Evolutionary conservation across 2,113 vertebrate species (phyloP), one percentile per base, ranked within the genome.

Genomic region (Equus przewalskii): DNA sequence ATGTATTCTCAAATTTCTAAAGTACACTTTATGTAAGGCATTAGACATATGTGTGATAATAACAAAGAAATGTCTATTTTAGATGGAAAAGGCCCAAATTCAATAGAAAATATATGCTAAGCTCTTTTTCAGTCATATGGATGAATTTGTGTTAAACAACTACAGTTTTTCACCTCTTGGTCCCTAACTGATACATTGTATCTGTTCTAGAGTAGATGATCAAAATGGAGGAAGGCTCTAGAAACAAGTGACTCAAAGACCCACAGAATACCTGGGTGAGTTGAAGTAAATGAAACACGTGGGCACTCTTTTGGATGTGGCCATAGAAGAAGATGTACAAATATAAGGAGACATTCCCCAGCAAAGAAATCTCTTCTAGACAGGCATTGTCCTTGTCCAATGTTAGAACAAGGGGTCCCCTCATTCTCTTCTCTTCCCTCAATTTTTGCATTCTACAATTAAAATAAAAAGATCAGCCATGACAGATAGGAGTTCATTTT

Each of bases 401-500:
- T 72, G 28, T 51, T 51, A 51, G 26, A 58, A 44, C 22, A 28
- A 9, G 3, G 1, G 44, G 21, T 44, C 21, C 13, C 16, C 30
- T 36, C 0, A 1, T 36, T 80, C 54, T 51, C 7, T 33, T 70
- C 8, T 54, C 67, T 94, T 91, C 13, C 44, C 67, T 88, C 49
- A 51, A 18, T 84, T 70, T 72, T 30, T 91, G 2, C 54, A 49
- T 81, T 89, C 67, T 88, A 9, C 6, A 75, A 64, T 79, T 76
- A 60, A 85, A 91, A 65, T 67, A 16, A 90, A 94, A 83, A 60
- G 4, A 75, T 89, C 22, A 89, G 22, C 26, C 30, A 44, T 14
- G 64, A 33, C 28, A 91, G 14, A 93, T 24, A 78, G 26, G 9
- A 84, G 30, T 56, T 96, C 36, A 94, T 96, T 70, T 92, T 84